Conservation (phyloP, 2,888 invertebrate genomes). For the Trissonchulus latispiculum region DNA sequence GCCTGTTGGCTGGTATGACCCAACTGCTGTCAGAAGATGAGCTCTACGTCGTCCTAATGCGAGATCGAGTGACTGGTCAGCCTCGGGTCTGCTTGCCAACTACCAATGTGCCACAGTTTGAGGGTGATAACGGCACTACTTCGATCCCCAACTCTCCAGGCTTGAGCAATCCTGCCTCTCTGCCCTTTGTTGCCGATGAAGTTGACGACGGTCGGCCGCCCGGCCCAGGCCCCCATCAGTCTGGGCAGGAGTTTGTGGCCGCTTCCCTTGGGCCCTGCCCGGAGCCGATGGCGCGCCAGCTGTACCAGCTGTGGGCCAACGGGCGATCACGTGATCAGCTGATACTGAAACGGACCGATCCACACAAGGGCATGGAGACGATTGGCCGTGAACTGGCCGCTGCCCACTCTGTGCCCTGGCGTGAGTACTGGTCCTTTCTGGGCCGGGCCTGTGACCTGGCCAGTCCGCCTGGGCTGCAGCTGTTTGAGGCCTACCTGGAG, state of each 20-base stretch:
- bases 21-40: too few species aligned
- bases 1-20: not conserved
- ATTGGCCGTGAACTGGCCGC: not conserved
- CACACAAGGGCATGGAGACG: conserved; percentile 2
- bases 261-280: conserved; percentile 4
- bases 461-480: not conserved
- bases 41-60: not conserved
- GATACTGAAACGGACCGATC: conserved; percentile 12
- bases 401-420: not conserved
- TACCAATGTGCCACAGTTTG: not conserved
- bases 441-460: not conserved
- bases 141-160: too few species aligned
- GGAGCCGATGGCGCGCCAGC: not conserved
- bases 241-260: not conserved
- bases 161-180: not conserved
- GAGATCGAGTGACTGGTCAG: not conserved
- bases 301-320: not conserved
- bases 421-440: conserved; percentile 9
- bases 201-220: too few species aligned
- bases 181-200: not conserved
- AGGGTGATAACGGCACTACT: too few species aligned
- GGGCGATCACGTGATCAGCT: not conserved
- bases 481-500: not conserved
- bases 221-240: not conserved
- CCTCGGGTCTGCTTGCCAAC: not conserved